phyloP scores from a whole-genome alignment of 2,888 invertebrate species.

The Tribolium freemani region DNA sequence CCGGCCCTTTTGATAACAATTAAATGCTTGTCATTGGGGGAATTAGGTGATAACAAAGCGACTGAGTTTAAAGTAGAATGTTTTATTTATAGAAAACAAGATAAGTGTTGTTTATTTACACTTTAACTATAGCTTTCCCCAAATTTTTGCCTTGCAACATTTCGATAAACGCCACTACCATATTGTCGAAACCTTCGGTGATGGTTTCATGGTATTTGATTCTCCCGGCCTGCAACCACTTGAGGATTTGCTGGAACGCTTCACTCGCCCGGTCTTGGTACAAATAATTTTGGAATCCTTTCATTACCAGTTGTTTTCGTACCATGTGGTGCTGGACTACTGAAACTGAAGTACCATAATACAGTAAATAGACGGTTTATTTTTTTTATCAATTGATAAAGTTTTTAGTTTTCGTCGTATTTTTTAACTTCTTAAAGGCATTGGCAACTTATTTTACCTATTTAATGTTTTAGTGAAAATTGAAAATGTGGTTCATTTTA shows the following conservation, averaged over 20 bases:
- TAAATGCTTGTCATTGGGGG: not conserved
- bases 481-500: too few species aligned
- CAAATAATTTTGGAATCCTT: slow-evolving; percentile 73
- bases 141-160: slow-evolving; percentile 76
- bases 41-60: not conserved
- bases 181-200: slow-evolving; percentile 80
- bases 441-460: too few species aligned
- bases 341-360: slow-evolving; percentile 56
- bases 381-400: too few species aligned
- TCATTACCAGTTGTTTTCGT: slow-evolving; percentile 73
- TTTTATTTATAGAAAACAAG: not conserved
- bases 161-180: slow-evolving; percentile 78
- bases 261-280: slow-evolving; percentile 75
- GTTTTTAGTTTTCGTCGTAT: too few species aligned
- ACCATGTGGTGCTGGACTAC: slow-evolving; percentile 71
- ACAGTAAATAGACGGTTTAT: too few species aligned
- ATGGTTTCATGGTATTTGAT: slow-evolving; percentile 77
- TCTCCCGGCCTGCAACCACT: slow-evolving; percentile 77
- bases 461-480: too few species aligned
- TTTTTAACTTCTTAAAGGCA: too few species aligned
- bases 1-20: not conserved
- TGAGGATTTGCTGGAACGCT: slow-evolving; percentile 73
- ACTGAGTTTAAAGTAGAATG: not conserved
- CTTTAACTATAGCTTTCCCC: slow-evolving; percentile 80
- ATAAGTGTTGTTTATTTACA: slow-evolving; percentile 46